Evolutionary conservation across 2,113 vertebrate genomes (phyloP).

Genomic region (Centrocercus urophasianus): DNA sequence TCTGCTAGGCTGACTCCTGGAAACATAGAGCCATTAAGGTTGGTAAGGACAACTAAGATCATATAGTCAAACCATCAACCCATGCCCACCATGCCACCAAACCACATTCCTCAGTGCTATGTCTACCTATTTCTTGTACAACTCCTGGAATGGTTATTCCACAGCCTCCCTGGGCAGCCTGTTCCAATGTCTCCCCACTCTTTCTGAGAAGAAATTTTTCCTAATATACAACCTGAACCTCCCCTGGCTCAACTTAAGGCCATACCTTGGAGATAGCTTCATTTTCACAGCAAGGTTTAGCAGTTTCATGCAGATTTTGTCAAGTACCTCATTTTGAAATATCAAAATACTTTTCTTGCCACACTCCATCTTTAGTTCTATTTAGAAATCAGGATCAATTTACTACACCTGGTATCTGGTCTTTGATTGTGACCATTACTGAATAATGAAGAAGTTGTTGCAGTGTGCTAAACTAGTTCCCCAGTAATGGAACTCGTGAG

Average conservation of each 20-base stretch:
- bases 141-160: too few species aligned
- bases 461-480: background rate
- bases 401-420: background rate
- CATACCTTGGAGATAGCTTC: background rate
- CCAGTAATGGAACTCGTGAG: background rate
- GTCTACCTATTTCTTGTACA: too few species aligned
- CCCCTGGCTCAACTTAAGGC: too few species aligned
- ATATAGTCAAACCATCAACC: too few species aligned
- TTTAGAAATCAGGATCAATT: background rate
- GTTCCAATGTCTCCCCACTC: too few species aligned
- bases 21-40: too few species aligned
- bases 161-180: too few species aligned
- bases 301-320: background rate
- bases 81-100: too few species aligned
- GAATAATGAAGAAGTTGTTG: background rate
- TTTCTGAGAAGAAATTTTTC: too few species aligned
- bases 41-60: too few species aligned
- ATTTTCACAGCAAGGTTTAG: background rate
- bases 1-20: background rate
- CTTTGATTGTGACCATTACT: background rate
- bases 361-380: background rate
- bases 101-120: too few species aligned
- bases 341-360: background rate
- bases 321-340: background rate
- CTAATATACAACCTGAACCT: too few species aligned